Evolutionary conservation across 2,888 invertebrate species (phyloP).

Genomic region (Dorcus hopei): DNA sequence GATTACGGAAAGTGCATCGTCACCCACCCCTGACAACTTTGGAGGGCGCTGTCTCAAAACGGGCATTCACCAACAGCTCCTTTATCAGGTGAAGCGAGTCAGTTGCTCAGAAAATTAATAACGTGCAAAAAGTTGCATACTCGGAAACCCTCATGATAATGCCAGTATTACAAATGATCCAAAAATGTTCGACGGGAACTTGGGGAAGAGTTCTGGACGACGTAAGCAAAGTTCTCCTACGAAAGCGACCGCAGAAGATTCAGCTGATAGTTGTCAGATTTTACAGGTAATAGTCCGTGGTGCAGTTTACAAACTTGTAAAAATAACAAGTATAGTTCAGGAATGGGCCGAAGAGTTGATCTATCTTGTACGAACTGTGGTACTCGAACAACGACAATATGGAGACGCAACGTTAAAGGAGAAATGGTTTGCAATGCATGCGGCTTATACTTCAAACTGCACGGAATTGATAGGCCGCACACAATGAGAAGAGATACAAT

Average conservation of each 20-base stretch:
- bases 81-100: constrained; percentile 70
- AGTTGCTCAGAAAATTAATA: constrained; percentile 71
- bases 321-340: constrained; percentile 19
- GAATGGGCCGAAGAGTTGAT: constrained; percentile 64
- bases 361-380: constrained; percentile 94
- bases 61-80: constrained; percentile 45
- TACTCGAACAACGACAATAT: constrained; percentile 95
- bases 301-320: constrained; percentile 39
- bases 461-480: constrained; percentile 88
- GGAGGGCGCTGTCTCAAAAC: constrained; percentile 59
- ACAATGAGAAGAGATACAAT: constrained; percentile 97
- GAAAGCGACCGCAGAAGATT: constrained; percentile 50
- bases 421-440: constrained; percentile 99
- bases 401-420: constrained; percentile 93
- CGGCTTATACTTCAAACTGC: constrained; percentile 95
- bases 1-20: constrained; percentile 43
- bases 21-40: constrained; percentile 49
- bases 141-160: neutral
- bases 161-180: neutral
- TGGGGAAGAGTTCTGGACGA: constrained; percentile 56
- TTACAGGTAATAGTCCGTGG: constrained; percentile 48
- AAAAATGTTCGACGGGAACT: constrained; percentile 4
- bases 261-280: constrained; percentile 38
- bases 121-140: constrained; percentile 64
- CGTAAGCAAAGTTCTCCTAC: constrained; percentile 81